Percentiles rank a stretch among this genome's conserved stretches.
phyloP scores from a whole-genome alignment of 2,797 vertebrate genomes.

The Peromyscus nudipes region DNA sequence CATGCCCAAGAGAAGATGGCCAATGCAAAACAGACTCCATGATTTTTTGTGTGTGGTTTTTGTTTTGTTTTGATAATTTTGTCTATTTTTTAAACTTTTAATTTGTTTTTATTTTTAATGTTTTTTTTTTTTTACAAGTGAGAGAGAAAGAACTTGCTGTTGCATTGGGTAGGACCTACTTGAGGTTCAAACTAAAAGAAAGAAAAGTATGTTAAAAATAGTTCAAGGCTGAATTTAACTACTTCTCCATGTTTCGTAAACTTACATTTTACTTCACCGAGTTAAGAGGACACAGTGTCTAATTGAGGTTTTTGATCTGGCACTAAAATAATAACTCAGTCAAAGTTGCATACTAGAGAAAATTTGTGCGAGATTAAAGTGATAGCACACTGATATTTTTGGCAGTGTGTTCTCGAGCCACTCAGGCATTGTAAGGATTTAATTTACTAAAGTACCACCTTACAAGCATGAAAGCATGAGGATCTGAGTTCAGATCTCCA shows the following conservation, averaged over 20 bases:
- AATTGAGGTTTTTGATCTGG: neutral
- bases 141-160: neutral
- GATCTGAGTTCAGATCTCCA: neutral
- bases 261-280: conserved; percentile 17
- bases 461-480: neutral
- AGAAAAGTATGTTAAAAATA: neutral
- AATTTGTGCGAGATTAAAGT: neutral
- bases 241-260: conserved; percentile 1
- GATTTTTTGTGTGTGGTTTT: neutral
- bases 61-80: neutral
- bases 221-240: neutral
- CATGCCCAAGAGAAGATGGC: neutral
- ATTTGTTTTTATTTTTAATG: neutral
- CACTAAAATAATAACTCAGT: conserved; percentile 40
- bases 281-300: neutral
- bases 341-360: neutral
- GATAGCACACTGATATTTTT: conserved; percentile 11
- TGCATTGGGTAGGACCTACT: neutral
- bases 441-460: neutral
- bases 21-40: neutral
- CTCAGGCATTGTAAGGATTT: neutral
- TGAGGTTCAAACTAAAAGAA: neutral
- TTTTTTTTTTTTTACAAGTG: neutral
- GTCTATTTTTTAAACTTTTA: neutral
- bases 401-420: neutral